phyloP scores from a whole-genome alignment of 2,888 invertebrate genomes.

The Eueremaeus valkanovi region DNA sequence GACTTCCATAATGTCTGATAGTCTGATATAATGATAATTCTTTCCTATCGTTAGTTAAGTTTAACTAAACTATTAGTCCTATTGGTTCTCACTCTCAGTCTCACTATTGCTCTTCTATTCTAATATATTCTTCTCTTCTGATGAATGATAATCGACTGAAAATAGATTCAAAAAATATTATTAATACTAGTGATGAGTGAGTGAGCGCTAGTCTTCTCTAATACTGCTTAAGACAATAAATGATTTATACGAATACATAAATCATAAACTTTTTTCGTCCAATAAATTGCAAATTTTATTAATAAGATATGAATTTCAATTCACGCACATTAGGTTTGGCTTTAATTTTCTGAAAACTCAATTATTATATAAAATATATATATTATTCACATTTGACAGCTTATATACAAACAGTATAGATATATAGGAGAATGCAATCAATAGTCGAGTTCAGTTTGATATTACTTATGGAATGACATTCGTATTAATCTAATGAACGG shows the following conservation, averaged over 20 bases:
- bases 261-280: not conserved
- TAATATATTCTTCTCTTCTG: not conserved
- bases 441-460: too few relatives aligned
- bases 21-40: slow-evolving; percentile 12
- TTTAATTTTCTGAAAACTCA: not conserved
- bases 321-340: slow-evolving; percentile 10
- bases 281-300: not conserved
- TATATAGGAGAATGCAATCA: too few relatives aligned
- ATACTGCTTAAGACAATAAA: not conserved
- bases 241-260: not conserved
- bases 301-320: slow-evolving; percentile 19
- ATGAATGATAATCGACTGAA: slow-evolving; percentile 20
- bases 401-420: too few relatives aligned
- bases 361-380: not conserved
- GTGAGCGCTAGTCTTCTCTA: not conserved
- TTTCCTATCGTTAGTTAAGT: not conserved
- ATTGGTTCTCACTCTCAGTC: not conserved
- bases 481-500: too few relatives aligned
- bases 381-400: too few relatives aligned
- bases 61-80: not conserved
- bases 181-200: not conserved
- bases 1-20: slow-evolving; percentile 13
- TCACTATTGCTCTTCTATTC: not conserved
- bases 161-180: not conserved
- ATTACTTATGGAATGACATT: too few relatives aligned